Conservation (phyloP, 2,113 vertebrate species). For the Phylloscopus trochiloides region DNA sequence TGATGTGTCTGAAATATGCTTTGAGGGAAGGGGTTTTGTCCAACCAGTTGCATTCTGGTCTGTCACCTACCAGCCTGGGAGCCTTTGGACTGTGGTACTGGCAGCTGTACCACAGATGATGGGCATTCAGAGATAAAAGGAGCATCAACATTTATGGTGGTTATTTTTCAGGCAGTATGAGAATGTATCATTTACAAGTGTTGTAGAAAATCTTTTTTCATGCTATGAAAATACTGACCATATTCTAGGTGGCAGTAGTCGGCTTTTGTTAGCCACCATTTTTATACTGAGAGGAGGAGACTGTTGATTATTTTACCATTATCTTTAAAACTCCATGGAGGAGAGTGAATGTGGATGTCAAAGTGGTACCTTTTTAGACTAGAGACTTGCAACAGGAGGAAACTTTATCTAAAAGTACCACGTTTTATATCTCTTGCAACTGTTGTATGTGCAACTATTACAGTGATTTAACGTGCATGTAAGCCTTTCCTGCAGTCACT, state of each 20-base stretch:
- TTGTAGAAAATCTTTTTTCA: not conserved
- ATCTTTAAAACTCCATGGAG: not conserved
- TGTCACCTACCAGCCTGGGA: not conserved
- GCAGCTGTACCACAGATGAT: not conserved
- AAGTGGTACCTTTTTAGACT: not conserved
- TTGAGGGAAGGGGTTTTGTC: not conserved
- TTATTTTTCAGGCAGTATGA: not conserved
- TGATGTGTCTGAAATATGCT: not conserved
- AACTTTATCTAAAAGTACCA: not conserved
- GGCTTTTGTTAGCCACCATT: not conserved
- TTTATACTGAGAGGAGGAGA: not conserved
- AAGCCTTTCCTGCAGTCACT: not conserved
- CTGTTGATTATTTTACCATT: not conserved
- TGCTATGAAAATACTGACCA: not conserved
- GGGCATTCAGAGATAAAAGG: not conserved
- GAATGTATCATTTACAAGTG: not conserved
- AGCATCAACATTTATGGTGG: not conserved
- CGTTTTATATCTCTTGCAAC: not conserved
- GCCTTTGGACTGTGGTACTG: not conserved
- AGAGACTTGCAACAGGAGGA: not conserved
- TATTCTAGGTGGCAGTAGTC: not conserved
- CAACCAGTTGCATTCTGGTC: not conserved
- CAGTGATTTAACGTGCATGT: not conserved
- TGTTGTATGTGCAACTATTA: not conserved
- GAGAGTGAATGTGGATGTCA: not conserved